Evolutionary conservation across 1,140 invertebrate genomes (phyloP).

Genomic region (Formica exsecta): DNA sequence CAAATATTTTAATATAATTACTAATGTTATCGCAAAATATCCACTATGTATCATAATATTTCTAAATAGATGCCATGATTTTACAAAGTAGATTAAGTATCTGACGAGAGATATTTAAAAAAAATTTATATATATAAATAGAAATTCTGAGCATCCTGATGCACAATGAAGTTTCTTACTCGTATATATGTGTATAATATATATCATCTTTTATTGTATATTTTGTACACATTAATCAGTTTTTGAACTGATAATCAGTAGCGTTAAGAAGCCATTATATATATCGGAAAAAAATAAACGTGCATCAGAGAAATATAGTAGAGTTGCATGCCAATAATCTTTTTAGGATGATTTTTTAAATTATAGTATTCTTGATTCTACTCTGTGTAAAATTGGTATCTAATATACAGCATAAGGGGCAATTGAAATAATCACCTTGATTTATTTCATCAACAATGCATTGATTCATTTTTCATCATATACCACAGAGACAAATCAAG

Average conservation of each 20-base stretch:
- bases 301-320: constrained; percentile 21
- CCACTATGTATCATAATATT: constrained; percentile 64
- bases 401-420: constrained; percentile 6
- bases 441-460: not conserved
- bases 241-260: constrained; percentile 31
- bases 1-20: constrained; percentile 68
- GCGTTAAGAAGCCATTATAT: not conserved
- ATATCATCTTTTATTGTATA: constrained; percentile 48
- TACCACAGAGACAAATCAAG: not conserved
- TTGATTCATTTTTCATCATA: not conserved
- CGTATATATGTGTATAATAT: constrained; percentile 41
- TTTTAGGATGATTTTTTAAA: constrained; percentile 19
- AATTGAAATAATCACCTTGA: constrained; percentile 14
- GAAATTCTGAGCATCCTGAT: constrained; percentile 43
- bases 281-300: constrained; percentile 28
- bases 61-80: constrained; percentile 65
- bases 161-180: constrained; percentile 57
- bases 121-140: constrained; percentile 39
- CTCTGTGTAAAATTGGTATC: constrained; percentile 61
- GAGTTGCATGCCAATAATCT: constrained; percentile 24
- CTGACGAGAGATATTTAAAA: constrained; percentile 36
- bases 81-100: constrained; percentile 60
- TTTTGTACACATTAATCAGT: constrained; percentile 55
- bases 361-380: constrained; percentile 42
- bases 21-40: constrained; percentile 59